phyloP scores from a whole-genome alignment of 2,113 vertebrate species.

The Myxocyprinus asiaticus region DNA sequence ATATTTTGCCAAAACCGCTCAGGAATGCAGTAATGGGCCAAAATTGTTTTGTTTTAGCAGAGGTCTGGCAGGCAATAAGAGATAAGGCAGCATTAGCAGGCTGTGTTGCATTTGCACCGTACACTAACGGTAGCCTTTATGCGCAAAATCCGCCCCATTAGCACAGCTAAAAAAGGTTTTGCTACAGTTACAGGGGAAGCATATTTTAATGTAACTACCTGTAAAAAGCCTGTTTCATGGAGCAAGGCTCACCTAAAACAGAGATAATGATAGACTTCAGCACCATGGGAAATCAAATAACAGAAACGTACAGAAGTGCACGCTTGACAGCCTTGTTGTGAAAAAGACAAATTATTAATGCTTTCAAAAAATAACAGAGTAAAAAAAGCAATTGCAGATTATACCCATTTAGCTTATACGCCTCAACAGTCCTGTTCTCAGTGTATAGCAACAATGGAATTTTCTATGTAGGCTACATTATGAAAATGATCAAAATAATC shows the following conservation, averaged over 20 bases:
- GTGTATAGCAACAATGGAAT: not conserved
- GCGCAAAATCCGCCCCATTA: conserved; percentile 19
- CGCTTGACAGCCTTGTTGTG: conserved; percentile 28
- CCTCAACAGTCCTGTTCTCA: not conserved
- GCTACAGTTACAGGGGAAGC: conserved; percentile 24
- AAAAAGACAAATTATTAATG: conserved; percentile 41
- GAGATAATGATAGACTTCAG: conserved; percentile 37
- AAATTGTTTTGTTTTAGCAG: conserved; percentile 33
- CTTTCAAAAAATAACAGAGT: conserved; percentile 29
- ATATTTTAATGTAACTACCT: conserved; percentile 41
- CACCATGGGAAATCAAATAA: conserved; percentile 35
- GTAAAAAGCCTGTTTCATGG: conserved; percentile 40
- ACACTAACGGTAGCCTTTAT: conserved; percentile 9
- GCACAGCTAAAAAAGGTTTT: conserved; percentile 15
- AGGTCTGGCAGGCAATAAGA: conserved; percentile 15
- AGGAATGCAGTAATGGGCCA: conserved; percentile 18
- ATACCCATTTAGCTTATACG: conserved; percentile 30
- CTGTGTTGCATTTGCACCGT: not conserved
- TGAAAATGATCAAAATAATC: conserved; percentile 30
- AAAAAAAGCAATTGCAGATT: conserved; percentile 16
- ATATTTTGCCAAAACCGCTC: conserved; percentile 32
- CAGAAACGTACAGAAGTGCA: conserved; percentile 30
- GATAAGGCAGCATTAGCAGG: conserved; percentile 31
- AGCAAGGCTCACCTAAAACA: conserved; percentile 30
- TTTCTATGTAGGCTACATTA: not conserved